Percentiles rank a stretch among this genome's conserved stretches.
Conservation (phyloP, 2,888 invertebrate species). For the Andrena marginata region DNA sequence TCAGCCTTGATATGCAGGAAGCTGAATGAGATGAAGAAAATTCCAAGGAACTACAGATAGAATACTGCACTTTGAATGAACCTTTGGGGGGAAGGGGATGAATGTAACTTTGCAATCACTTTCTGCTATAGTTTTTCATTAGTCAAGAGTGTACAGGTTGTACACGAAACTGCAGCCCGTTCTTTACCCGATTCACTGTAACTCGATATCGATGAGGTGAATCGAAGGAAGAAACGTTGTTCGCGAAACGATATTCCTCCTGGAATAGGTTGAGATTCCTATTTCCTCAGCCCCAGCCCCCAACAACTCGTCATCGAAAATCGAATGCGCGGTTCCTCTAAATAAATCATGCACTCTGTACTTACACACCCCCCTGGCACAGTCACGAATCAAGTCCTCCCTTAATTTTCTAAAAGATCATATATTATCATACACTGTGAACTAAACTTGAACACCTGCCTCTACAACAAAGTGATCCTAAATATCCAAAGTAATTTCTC, state of each 20-base stretch:
- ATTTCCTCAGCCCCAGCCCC: constrained; percentile 50
- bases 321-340: constrained; percentile 30
- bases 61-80: constrained; percentile 22
- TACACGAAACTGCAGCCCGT: constrained; percentile 45
- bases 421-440: too few relatives aligned
- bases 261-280: constrained; percentile 70
- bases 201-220: constrained; percentile 40
- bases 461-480: too few relatives aligned
- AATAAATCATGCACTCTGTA: too few relatives aligned
- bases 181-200: constrained; percentile 32
- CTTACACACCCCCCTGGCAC: too few relatives aligned
- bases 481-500: too few relatives aligned
- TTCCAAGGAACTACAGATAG: not conserved
- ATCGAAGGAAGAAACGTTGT: constrained; percentile 42
- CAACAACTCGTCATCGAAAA: constrained; percentile 46
- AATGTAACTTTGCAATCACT: constrained; percentile 38
- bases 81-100: constrained; percentile 1
- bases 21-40: constrained; percentile 9
- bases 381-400: too few relatives aligned
- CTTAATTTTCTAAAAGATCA: too few relatives aligned
- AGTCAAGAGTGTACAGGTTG: constrained; percentile 42
- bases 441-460: too few relatives aligned
- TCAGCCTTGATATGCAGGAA: not conserved
- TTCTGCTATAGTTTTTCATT: constrained; percentile 54
- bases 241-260: constrained; percentile 67